phyloP scores from a whole-genome alignment of 2,113 vertebrate species.

The Mungos mungo region DNA sequence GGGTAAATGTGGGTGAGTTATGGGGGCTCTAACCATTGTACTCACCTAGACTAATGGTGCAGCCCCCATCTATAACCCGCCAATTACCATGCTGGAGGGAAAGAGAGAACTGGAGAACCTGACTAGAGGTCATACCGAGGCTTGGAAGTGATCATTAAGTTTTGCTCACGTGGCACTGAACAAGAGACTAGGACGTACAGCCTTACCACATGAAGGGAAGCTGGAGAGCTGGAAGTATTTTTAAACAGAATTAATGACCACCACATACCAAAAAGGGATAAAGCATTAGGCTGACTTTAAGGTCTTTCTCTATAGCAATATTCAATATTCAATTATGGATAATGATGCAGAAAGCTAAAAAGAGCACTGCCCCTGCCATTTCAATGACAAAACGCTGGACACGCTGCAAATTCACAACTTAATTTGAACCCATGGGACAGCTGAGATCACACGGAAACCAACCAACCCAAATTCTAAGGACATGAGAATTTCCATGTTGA shows the following conservation, averaged over 20 bases:
- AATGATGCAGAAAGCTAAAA: background rate
- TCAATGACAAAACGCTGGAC: background rate
- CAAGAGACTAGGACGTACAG: background rate
- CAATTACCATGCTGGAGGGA: background rate
- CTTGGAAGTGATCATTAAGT: background rate
- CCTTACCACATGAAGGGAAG: background rate
- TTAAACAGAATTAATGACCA: background rate
- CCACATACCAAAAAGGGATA: background rate
- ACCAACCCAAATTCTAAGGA: background rate
- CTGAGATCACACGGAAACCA: background rate
- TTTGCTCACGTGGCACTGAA: background rate
- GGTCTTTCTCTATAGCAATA: background rate
- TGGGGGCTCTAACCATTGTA: background rate
- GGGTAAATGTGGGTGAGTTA: background rate
- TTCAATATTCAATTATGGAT: background rate
- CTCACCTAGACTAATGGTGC: background rate
- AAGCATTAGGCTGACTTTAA: background rate
- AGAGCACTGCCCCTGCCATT: background rate
- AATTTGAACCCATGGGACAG: background rate
- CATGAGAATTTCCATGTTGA: background rate
- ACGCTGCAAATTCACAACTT: background rate
- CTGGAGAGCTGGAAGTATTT: background rate
- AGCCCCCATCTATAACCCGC: background rate
- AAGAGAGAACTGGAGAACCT: background rate
- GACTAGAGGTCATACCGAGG: background rate